Base-by-base conservation (phyloP, 2,797 vertebrate genomes). In the Loriculus beryllinus region DNA sequence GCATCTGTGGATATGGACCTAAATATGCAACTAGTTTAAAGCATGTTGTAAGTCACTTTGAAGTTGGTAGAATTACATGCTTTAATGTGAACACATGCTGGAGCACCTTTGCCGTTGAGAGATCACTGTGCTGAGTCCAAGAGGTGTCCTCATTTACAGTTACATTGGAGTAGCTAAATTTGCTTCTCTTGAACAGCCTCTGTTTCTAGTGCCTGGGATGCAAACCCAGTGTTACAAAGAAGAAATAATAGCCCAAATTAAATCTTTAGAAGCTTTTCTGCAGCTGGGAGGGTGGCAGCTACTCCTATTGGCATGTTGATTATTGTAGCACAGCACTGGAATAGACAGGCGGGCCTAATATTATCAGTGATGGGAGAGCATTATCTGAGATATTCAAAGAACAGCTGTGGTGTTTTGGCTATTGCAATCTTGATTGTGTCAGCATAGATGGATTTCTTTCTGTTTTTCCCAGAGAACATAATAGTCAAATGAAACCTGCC, bases 321-420 rank as follows among this genome's bases (percentile, higher is more conserved):
- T 70, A 79, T 88, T 92, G 59, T 87, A 69, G 86, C 89, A 56
- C 37, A 87, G 49, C 78, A 84, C 81, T 88, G 95, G 75, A 71
- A 86, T 71, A 94, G 93, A 52, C 65, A 94, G 78, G n/a, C 18
- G 2, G n/a, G 37, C 67, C 78, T 76, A 63, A 63, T 94, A n/a
- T 80, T 90, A 95, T 82, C 82, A 91, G 48, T 3, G 71, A 40
- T 84, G 64, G 84, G 86, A 81, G 72, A 82, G 82, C 48, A 71
- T 96, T 93, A 85, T 95, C 67, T 93, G 75, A 74, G 96, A 69
- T 91, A 88, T 71, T 96, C 93, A 62, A 87, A 90, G 64, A 94
- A 18, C 69, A 94, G 48, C 75, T 81, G 77, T 76, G 43, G 59
- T 93, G 79, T 72, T 95, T 95, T 79, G 95, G 90, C 67, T 63